Evolutionary conservation across 2,797 vertebrate genomes (phyloP), one percentile per base, ranked within the genome.

Genomic region (Semotilus atromaculatus): DNA sequence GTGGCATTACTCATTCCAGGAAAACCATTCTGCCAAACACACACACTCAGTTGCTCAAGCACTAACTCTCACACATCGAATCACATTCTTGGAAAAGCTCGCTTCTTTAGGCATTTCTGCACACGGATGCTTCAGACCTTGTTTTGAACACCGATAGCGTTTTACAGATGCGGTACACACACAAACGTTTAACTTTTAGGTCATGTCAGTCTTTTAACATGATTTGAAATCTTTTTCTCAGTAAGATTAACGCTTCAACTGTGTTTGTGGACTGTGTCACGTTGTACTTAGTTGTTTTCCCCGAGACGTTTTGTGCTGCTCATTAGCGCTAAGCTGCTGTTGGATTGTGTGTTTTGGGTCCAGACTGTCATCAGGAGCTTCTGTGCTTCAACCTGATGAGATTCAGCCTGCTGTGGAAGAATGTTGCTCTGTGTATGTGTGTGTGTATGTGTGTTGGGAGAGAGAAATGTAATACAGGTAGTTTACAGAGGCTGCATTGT

Each of bases 1-100:
- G 93, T 91, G 93, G 92, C 92, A 93, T 95, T 95, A 94, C 93
- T 93, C 89, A 94, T 85, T 91, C 93, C 91, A 91, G 91, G 90
- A 92, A 92, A 92, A 93, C 92, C 93, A 92, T 91, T 93, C 93
- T 67, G 74, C 64, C 82, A 83, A 76, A 86, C 80, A 76, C 82
- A 87, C 70, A 86, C 51, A 38, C 48, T 85, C 88, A 83, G 67
- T 86, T 86, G 74, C 80, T 86, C 70, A 18, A 84, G 85, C 58
- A 72, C 80, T 84, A 70, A 55, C 87, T 72, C 84, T 83, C 40
- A 45, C 74, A 88, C 75, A 82, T 88, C 66, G 60, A 73, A 75
- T 76, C 23, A 4, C 84, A 93, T 93, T 95, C 93, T 95, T 90
- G 88, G 87, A 89, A 88, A 91, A 86, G 74, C 86, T 92, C 78